Base-by-base conservation (phyloP, 1,140 invertebrate genomes). In the Calephelis virginiensis region DNA sequence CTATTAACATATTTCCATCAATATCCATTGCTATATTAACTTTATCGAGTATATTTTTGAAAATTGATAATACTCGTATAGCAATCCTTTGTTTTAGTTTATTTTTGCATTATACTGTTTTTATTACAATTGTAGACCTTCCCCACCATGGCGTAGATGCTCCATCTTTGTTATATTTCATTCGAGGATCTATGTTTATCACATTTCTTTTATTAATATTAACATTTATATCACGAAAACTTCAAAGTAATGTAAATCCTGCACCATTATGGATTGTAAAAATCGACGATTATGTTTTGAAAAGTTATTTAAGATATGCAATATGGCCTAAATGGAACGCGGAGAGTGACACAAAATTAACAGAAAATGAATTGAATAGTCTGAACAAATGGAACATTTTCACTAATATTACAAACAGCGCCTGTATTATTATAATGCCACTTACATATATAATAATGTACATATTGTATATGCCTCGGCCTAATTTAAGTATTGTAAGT, bases 151-250 rank as follows among this genome's bases (percentile, higher is more conserved):
- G 72, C n/a, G 8, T 45, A 4, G 73, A 78, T 28, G 60, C 73
- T 1, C 82, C 82, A 6, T 71, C 60, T 0, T 64, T 86, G 37
- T 50, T 85, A 10, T 67, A 70, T 1, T 84, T 75, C 47, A 67
- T 78, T 6, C 69, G 67, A 6, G 49, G 48, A 0, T 86, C 81
- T 6, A 43, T 80, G 9, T 13, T 75, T 56, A 49, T 81, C 0
- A 81, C 78, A 0, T 48, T 69, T 5, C 43, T 72, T 14, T 63
- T 68, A 10, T 48, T 80, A 13, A 28, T 77, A 8, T 61, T 81
- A 7, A 75, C 76, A 0, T 61, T 79, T 8, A 8, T 69, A 12
- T 74, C 83, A 38, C 67, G 59, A 59, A 64, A 40, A 12, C 37
- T 86, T 7, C 67, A 48, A 14, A 73, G 43, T 17, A 68, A 10